Evolutionary conservation across 1,140 invertebrate species (phyloP), one percentile per base, ranked within the genome.

Genomic region (Monomorium pharaonis): DNA sequence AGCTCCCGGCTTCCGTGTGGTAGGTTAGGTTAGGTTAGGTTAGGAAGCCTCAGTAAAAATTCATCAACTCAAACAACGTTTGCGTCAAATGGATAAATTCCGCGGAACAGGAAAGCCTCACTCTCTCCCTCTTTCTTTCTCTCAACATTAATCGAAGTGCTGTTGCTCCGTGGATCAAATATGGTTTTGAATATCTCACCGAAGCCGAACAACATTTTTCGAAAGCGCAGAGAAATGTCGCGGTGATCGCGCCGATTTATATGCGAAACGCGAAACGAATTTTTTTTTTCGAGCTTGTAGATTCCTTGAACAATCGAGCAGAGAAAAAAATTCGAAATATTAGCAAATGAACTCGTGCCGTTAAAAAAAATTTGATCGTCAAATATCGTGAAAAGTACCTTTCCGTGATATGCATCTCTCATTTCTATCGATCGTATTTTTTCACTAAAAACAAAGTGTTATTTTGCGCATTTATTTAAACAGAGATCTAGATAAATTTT

Each of bases 31-130:
- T n/a, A n/a, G n/a, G n/a, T n/a, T n/a, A n/a, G n/a, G n/a, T n/a
- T n/a, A n/a, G 42, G 42, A 77, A 49, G 30, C 27, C 44, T 10
- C n/a, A 27, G 44, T 65, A 65, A 78, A 78, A 78, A 78, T 78
- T 78, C 42, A 27, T 78, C 51, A 75, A 30, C 21, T 56, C 42
- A 14, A 65, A 65, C 44, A 78, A 78, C 44, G 42, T 77, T 65
- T 51, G 27, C n/a, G 42, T 78, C 42, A 65, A 78, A 78, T 12
- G 6, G n/a, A 78, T 49, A 78, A 77, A 77, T 77, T 63, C 42
- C 14, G 65, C 18, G 3, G 27, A 27, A 77, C 12, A 16, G 21
- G 33, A 47, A 44, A 44, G 27, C 14, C 21, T 14, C 27, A 21
- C 18, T 5, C 24, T 3, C 14, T 7, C 10, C 10, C 51, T 21